phyloP scores from a whole-genome alignment of 2,888 invertebrate species.

The Drosophila pegasa region DNA sequence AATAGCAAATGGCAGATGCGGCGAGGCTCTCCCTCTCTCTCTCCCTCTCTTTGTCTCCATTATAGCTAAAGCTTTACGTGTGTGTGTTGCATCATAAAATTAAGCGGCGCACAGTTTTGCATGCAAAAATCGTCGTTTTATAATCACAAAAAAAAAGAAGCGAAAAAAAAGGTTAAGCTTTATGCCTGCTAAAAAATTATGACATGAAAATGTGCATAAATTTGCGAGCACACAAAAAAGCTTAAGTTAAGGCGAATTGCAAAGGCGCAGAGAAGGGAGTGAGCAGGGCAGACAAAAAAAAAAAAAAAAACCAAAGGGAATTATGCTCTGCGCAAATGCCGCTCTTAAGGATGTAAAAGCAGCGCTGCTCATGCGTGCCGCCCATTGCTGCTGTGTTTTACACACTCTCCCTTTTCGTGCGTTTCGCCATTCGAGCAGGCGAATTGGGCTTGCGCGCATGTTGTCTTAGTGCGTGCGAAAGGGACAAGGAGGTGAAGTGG shows the following conservation, averaged over 20 bases:
- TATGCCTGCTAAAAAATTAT: conserved; percentile 19
- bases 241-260: conserved; percentile 4
- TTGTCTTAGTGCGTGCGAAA: background rate
- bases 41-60: conserved; percentile 9
- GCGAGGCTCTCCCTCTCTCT: conserved; percentile 13
- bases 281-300: background rate
- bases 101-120: conserved; percentile 56
- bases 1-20: conserved; percentile 57
- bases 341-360: background rate
- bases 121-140: conserved; percentile 69
- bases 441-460: conserved; percentile 1
- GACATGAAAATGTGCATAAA: conserved; percentile 9
- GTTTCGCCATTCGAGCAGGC: background rate
- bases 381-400: background rate
- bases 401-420: background rate
- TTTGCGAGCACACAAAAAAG: background rate
- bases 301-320: background rate
- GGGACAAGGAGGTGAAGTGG: background rate
- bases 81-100: conserved; percentile 61
- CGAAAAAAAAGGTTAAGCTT: conserved; percentile 1
- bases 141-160: conserved; percentile 35
- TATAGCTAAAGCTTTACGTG: conserved; percentile 17
- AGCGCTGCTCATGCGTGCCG: background rate
- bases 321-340: background rate
- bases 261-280: background rate